Percentiles rank a stretch among this genome's conserved stretches.
These are phyloP conservation scores for Hartigia nigra DNA, from an alignment of 2,888 invertebrate species.

Conservation along the genomic window DNA sequence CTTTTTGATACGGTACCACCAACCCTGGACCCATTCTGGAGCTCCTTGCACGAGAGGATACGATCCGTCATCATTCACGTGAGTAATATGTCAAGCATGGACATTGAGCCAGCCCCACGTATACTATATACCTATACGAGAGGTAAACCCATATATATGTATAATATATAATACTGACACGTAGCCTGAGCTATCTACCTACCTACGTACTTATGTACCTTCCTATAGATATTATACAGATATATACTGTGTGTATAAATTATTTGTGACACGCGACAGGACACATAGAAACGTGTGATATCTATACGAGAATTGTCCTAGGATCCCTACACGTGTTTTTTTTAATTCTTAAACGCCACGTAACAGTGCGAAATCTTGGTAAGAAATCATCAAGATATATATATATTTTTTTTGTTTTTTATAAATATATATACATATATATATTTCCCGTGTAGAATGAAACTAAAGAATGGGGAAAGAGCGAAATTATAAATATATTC, in stretches of 20 bases:
- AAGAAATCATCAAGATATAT: not conserved
- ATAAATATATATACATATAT: too few relatives aligned
- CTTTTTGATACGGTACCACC: not conserved
- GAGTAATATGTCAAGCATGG: conserved; percentile 1
- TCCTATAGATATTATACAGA: not conserved
- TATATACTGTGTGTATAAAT: not conserved
- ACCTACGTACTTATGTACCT: not conserved
- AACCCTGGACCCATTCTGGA: not conserved
- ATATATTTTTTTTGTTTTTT: too few relatives aligned
- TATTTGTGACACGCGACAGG: not conserved
- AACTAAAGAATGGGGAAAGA: not conserved
- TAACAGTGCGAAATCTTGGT: not conserved
- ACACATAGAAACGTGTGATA: not conserved
- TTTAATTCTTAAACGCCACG: not conserved
- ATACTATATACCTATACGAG: not conserved
- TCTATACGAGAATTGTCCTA: not conserved
- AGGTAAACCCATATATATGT: not conserved
- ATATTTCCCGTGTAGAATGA: not conserved
- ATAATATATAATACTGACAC: not conserved
- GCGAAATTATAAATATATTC: not conserved
- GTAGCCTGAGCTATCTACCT: not conserved
- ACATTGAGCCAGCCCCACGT: not conserved
- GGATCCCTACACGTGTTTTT: not conserved
- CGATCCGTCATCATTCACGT: conserved; percentile 6
- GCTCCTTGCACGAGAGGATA: not conserved